phyloP scores from a whole-genome alignment of 2,888 invertebrate species.

The Steinernema scapterisci region DNA sequence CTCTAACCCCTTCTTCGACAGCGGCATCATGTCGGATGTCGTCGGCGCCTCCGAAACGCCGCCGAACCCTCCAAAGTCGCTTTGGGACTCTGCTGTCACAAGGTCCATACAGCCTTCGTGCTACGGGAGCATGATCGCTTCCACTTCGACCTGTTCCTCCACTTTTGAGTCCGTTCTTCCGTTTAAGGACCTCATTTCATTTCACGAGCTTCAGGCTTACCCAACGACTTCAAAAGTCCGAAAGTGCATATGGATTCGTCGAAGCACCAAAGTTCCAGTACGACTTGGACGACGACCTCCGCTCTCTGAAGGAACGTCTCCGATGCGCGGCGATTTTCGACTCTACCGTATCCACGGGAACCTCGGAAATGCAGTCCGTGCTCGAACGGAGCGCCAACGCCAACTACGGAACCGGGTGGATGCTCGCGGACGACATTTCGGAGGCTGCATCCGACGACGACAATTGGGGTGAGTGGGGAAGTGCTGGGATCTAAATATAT shows the following conservation, averaged over 20 bases:
- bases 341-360: constrained; percentile 30
- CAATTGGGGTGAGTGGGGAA: constrained; percentile 6
- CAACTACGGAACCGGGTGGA: constrained; percentile 58
- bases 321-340: constrained; percentile 17
- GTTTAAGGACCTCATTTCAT: not conserved
- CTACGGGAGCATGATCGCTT: constrained; percentile 20
- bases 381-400: constrained; percentile 35
- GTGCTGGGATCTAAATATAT: not conserved
- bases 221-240: constrained; percentile 21
- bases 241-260: constrained; percentile 38
- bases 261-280: constrained; percentile 62
- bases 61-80: constrained; percentile 1
- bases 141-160: constrained; percentile 11
- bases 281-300: constrained; percentile 45
- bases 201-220: not conserved
- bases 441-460: constrained; percentile 40
- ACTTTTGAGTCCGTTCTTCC: not conserved
- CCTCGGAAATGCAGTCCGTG: constrained; percentile 36
- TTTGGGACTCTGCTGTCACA: not conserved
- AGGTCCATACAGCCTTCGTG: constrained; percentile 11
- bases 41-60: constrained; percentile 16
- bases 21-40: constrained; percentile 28
- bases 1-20: constrained; percentile 19
- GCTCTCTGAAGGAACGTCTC: constrained; percentile 13
- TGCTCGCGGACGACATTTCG: constrained; percentile 52